Conservation (phyloP, 23 tunicate species). For the Pegea sp. region DNA sequence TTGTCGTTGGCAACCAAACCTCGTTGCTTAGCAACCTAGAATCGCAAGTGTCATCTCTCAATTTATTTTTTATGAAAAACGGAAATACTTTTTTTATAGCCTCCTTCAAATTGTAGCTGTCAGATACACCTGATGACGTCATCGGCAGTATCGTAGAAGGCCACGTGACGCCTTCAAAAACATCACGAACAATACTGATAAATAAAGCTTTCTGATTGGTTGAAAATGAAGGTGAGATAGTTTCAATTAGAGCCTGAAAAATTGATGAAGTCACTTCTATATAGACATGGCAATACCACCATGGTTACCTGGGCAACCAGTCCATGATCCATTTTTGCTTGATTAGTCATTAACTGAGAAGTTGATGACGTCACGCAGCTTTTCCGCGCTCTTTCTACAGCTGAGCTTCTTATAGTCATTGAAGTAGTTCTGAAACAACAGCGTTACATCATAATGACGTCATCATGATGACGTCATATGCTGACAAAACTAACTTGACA, state of each 20-base stretch:
- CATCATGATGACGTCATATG: no score
- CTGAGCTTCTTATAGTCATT: no score
- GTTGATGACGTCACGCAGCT: slow-evolving; percentile 16
- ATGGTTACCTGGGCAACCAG: slow-evolving; percentile 56
- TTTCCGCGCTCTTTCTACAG: no score
- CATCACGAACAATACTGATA: slow-evolving; percentile 58
- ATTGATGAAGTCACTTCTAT: not conserved
- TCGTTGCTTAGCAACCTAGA: slow-evolving; percentile 55
- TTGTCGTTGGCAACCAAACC: slow-evolving; percentile 32
- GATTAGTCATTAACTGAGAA: slow-evolving; percentile 53
- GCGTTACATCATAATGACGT: no score
- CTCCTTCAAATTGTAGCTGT: slow-evolving; percentile 25
- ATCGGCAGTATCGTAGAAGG: no score
- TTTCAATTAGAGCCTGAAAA: slow-evolving; percentile 52
- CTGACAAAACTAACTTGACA: no score
- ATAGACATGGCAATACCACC: not conserved
- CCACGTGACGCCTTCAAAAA: slow-evolving; percentile 59
- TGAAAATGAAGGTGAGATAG: slow-evolving; percentile 43
- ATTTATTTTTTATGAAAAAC: not conserved
- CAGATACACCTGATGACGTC: slow-evolving; percentile 18
- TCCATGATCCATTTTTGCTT: slow-evolving; percentile 83
- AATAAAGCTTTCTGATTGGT: slow-evolving; percentile 24
- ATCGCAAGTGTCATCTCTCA: not conserved
- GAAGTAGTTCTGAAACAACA: no score
- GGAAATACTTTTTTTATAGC: slow-evolving; percentile 28